Conservation (phyloP, 2,113 vertebrate genomes). For the Lepus europaeus region DNA sequence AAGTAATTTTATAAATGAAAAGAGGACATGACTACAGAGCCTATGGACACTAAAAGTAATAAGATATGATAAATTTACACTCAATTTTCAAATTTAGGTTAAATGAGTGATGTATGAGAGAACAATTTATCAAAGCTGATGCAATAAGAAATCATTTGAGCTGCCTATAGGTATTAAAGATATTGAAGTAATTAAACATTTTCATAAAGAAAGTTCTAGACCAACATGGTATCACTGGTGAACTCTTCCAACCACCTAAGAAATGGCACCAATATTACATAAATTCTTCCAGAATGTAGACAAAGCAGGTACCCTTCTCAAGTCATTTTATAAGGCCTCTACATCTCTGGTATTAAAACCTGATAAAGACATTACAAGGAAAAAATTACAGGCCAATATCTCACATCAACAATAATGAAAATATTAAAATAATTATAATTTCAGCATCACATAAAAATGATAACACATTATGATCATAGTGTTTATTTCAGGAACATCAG, state of each 20-base stretch:
- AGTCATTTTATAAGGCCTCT: background rate
- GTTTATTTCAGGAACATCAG: background rate
- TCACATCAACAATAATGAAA: background rate
- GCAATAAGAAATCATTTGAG: background rate
- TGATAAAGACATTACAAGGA: background rate
- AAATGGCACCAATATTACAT: background rate
- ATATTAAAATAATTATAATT: background rate
- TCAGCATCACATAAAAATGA: slow-evolving; percentile 1
- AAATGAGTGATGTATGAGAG: background rate
- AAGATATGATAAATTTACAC: background rate
- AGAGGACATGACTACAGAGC: background rate
- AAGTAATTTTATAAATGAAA: background rate
- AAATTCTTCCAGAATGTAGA: background rate
- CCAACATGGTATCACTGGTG: background rate
- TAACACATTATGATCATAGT: background rate
- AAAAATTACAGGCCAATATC: background rate
- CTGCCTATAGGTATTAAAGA: background rate
- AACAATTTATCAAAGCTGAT: background rate
- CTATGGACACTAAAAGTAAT: background rate
- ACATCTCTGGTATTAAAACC: background rate
- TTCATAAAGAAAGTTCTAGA: background rate
- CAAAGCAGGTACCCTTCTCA: background rate
- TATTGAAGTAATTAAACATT: background rate
- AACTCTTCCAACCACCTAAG: background rate
- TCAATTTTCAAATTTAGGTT: background rate